These are phyloP conservation scores for Phrixothrix hirtus DNA, from an alignment of 2,888 invertebrate species.

Conservation along the genomic window DNA sequence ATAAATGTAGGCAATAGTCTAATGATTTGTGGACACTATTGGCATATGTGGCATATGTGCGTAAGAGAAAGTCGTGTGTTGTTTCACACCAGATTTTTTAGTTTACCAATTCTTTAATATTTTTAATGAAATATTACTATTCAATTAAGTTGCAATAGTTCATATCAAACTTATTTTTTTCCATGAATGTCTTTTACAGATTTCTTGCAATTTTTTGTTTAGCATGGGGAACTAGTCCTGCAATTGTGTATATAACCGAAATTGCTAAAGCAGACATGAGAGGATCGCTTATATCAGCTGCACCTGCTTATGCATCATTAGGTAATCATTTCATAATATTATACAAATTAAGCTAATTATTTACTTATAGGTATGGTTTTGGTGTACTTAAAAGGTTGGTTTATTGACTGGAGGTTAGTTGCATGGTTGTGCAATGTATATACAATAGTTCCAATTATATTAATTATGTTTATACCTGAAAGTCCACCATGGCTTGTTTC, in stretches of 20 bases:
- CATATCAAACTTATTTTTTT: too few relatives aligned
- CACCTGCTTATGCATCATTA: constrained; percentile 62
- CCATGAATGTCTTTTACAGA: not conserved
- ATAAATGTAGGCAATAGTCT: too few relatives aligned
- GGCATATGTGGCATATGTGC: too few relatives aligned
- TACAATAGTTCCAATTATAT: constrained; percentile 56
- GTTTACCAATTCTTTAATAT: too few relatives aligned
- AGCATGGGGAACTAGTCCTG: constrained; percentile 62
- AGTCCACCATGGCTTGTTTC: constrained; percentile 64
- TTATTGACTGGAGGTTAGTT: constrained; percentile 59
- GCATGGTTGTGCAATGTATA: constrained; percentile 60
- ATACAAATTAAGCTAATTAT: too few relatives aligned
- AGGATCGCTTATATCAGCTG: constrained; percentile 62
- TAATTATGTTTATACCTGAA: constrained; percentile 60
- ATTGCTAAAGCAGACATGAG: constrained; percentile 62
- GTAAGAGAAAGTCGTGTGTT: too few relatives aligned
- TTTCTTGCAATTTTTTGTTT: constrained; percentile 9
- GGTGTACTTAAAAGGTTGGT: constrained; percentile 60
- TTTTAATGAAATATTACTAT: too few relatives aligned
- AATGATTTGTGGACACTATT: too few relatives aligned
- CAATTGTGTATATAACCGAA: constrained; percentile 65
- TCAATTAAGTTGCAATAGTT: too few relatives aligned
- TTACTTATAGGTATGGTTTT: constrained; percentile 61
- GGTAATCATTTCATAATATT: too few relatives aligned
- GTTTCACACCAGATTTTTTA: too few relatives aligned